Conservation (phyloP, 1,140 invertebrate genomes). For the Euglossa dilemma region DNA sequence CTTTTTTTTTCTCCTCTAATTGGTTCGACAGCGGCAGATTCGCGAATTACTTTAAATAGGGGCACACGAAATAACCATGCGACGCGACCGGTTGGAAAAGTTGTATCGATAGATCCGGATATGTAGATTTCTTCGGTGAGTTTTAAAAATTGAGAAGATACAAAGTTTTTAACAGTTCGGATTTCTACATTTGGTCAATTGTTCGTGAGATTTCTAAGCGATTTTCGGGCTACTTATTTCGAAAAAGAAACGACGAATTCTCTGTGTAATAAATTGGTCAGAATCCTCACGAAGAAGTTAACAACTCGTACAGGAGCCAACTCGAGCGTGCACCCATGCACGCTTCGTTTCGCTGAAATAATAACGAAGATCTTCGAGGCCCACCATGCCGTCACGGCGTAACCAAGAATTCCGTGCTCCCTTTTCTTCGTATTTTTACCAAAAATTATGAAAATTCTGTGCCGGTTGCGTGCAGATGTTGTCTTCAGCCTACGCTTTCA, state of each 20-base stretch:
- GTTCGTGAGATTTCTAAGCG: background rate
- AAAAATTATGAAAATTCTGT: conserved; percentile 45
- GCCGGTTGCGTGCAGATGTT: background rate
- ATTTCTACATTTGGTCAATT: background rate
- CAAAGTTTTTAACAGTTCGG: background rate
- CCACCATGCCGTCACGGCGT: conserved; percentile 37
- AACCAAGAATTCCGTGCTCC: conserved; percentile 48
- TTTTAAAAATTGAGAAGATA: background rate
- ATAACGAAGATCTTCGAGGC: conserved; percentile 53
- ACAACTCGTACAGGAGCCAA: conserved; percentile 49
- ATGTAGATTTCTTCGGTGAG: background rate
- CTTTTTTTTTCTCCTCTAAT: background rate
- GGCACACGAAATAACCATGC: background rate
- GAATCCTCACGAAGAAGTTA: conserved; percentile 44
- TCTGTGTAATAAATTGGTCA: conserved; percentile 39
- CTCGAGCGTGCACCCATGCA: conserved; percentile 48
- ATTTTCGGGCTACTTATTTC: background rate
- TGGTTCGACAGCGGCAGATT: background rate
- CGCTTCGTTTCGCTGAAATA: conserved; percentile 60
- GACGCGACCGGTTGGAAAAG: background rate
- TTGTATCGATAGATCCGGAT: background rate
- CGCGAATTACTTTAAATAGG: background rate
- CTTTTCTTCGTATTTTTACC: conserved; percentile 45
- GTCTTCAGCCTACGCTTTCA: background rate
- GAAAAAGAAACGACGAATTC: conserved; percentile 25